A percentile compares a stretch with the other conserved stretches of the same genome.
Evolutionary conservation across 2,888 invertebrate genomes (phyloP).

Genomic region (Luffia ferchaultella): DNA sequence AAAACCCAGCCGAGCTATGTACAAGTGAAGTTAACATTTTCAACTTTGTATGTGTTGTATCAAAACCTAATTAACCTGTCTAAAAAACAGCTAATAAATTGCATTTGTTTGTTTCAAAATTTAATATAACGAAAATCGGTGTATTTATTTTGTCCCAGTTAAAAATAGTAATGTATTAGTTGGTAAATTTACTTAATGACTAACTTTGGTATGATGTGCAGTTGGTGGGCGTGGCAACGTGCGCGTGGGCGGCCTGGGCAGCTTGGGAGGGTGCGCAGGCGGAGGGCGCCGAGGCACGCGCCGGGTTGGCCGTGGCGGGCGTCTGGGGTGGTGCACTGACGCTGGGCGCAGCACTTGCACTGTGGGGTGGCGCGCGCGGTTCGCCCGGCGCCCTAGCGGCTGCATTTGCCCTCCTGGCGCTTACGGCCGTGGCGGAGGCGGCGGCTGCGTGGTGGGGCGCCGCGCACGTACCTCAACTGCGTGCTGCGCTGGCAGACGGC

Average conservation of each 20-base stretch:
- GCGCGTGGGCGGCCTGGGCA: constrained; percentile 44
- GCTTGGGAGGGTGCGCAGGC: constrained; percentile 29
- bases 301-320: constrained; percentile 37
- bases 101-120: too few relatives aligned
- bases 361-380: constrained; percentile 14
- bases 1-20: too few relatives aligned
- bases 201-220: too few relatives aligned
- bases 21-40: too few relatives aligned
- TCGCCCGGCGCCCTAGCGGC: constrained; percentile 39
- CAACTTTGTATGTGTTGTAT: too few relatives aligned
- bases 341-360: constrained; percentile 33
- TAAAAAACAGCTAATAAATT: too few relatives aligned
- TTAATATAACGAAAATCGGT: too few relatives aligned
- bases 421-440: constrained; percentile 42
- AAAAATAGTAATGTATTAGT: too few relatives aligned
- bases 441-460: constrained; percentile 51
- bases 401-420: constrained; percentile 42
- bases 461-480: constrained; percentile 40
- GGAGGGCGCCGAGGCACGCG: constrained; percentile 36
- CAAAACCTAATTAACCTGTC: too few relatives aligned
- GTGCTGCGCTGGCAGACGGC: constrained; percentile 28
- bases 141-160: too few relatives aligned
- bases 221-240: constrained; percentile 36
- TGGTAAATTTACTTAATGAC: too few relatives aligned
- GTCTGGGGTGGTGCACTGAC: constrained; percentile 40